Evolutionary conservation across 2,888 invertebrate genomes (phyloP).

Genomic region (Eurytoma adleriae): DNA sequence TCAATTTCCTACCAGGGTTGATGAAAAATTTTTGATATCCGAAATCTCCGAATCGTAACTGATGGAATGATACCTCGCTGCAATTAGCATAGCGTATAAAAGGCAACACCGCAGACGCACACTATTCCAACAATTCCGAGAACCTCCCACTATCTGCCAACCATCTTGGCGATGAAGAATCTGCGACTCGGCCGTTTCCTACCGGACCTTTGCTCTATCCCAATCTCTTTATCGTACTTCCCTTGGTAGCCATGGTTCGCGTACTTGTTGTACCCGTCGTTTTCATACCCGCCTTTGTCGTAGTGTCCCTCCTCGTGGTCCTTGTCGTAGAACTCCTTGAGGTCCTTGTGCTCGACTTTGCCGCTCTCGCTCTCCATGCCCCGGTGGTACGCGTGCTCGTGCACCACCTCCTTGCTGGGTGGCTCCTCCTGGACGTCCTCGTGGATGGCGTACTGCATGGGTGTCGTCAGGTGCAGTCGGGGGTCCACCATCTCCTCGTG

Average conservation of each 20-base stretch:
- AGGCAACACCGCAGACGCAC: too few species aligned
- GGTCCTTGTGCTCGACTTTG: slow-evolving; percentile 64
- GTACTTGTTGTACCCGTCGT: slow-evolving; percentile 60
- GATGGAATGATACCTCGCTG: too few species aligned
- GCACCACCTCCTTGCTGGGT: slow-evolving; percentile 56
- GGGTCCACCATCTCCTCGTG: slow-evolving; percentile 28
- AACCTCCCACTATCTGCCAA: slow-evolving; percentile 47
- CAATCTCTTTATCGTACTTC: slow-evolving; percentile 61
- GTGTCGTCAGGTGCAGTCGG: slow-evolving; percentile 26
- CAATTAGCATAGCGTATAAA: too few species aligned
- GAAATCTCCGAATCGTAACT: too few species aligned
- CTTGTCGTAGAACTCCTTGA: slow-evolving; percentile 68
- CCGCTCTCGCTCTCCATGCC: slow-evolving; percentile 64
- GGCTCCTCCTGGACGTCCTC: slow-evolving; percentile 61
- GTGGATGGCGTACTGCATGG: slow-evolving; percentile 62
- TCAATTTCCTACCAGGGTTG: too few species aligned
- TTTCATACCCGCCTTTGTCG: slow-evolving; percentile 60
- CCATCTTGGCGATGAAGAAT: slow-evolving; percentile 55
- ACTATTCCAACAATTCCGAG: not conserved
- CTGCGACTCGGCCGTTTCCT: slow-evolving; percentile 54
- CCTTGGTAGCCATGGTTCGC: slow-evolving; percentile 58
- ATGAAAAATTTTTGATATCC: too few species aligned
- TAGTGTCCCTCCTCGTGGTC: slow-evolving; percentile 66
- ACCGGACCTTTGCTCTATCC: slow-evolving; percentile 56
- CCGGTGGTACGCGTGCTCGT: slow-evolving; percentile 65